phyloP scores from a whole-genome alignment of 2,113 vertebrate species.

The Coryphaenoides rupestris region DNA sequence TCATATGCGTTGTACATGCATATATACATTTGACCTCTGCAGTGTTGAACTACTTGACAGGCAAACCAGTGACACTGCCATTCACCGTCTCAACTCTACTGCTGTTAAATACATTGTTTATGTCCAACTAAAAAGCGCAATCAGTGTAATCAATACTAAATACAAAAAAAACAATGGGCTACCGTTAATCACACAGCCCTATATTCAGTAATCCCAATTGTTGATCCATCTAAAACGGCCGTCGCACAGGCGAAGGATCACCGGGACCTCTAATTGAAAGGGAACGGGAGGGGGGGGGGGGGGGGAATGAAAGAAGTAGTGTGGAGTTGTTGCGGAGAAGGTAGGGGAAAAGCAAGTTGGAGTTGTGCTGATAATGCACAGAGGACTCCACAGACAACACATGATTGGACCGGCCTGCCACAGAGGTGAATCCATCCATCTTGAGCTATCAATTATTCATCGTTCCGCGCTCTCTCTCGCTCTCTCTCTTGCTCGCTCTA shows the following conservation, averaged over 20 bases:
- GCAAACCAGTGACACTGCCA: too few species aligned
- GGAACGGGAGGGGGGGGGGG: slow-evolving; percentile 3
- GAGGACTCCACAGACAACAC: slow-evolving; percentile 39
- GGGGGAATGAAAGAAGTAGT: neutral
- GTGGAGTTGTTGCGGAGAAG: slow-evolving; percentile 14
- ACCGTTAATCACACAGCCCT: too few species aligned
- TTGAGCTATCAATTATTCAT: slow-evolving; percentile 64
- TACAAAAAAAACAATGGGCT: too few species aligned
- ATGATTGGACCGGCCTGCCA: slow-evolving; percentile 42
- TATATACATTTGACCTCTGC: too few species aligned
- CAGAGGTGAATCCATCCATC: slow-evolving; percentile 59
- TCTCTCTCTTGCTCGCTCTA: slow-evolving; percentile 34
- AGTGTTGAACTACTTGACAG: too few species aligned
- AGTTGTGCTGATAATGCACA: slow-evolving; percentile 33
- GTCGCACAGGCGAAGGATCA: too few species aligned
- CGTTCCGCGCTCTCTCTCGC: slow-evolving; percentile 29
- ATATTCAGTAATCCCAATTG: too few species aligned
- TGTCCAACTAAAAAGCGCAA: neutral
- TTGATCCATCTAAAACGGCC: too few species aligned
- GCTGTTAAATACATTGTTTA: neutral
- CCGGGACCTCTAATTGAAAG: too few species aligned
- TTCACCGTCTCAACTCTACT: neutral
- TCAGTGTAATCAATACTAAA: too few species aligned
- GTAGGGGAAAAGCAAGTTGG: slow-evolving; percentile 17
- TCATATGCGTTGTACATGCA: too few species aligned